Conservation (phyloP, 2,888 invertebrate genomes). For the Torymus tubicola region DNA sequence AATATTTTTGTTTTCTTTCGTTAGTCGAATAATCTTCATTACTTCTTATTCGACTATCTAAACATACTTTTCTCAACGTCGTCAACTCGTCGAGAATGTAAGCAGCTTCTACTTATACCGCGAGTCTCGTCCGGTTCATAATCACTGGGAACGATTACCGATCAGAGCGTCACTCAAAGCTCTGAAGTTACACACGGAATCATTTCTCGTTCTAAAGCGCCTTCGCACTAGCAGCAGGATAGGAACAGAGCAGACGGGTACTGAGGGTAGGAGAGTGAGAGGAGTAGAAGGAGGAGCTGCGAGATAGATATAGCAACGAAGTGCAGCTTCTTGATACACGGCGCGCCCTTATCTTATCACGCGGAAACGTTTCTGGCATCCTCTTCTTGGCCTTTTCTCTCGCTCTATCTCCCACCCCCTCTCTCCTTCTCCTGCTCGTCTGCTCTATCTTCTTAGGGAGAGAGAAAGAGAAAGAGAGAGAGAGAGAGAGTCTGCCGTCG, state of each 20-base stretch:
- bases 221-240: background rate
- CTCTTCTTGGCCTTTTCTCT: constrained; percentile 41
- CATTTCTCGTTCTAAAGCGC: constrained; percentile 10
- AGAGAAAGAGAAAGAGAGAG: constrained; percentile 22
- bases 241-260: constrained; percentile 4
- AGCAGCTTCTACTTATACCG: no score
- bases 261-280: no score
- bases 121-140: no score
- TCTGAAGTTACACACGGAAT: constrained; percentile 13
- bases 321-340: constrained; percentile 63
- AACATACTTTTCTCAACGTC: no score
- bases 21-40: no score
- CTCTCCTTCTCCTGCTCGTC: background rate
- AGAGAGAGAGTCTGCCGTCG: constrained; percentile 44
- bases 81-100: no score
- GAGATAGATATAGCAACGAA: constrained; percentile 42
- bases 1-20: no score
- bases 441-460: constrained; percentile 31
- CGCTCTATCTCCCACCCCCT: constrained; percentile 27
- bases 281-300: background rate
- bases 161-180: background rate
- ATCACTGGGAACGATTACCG: no score
- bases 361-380: constrained; percentile 69
- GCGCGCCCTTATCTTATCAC: constrained; percentile 71
- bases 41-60: no score